These are phyloP conservation scores for Pontoporia blainvillei DNA, from an alignment of 2,113 vertebrate species.

Conservation along the genomic window DNA sequence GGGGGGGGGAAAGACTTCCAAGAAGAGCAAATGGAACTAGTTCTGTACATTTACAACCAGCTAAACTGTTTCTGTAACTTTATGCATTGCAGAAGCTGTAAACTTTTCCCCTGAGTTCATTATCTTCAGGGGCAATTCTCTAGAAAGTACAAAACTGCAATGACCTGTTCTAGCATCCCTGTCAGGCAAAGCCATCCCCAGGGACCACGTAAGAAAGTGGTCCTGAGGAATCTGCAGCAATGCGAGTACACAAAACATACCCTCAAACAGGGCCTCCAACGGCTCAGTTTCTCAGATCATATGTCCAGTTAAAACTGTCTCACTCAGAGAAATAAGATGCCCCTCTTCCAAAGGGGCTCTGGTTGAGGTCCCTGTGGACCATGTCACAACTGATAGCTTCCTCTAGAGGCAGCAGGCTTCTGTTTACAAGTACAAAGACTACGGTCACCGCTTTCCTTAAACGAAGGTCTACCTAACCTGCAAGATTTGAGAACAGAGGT, in stretches of 20 bases:
- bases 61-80: neutral
- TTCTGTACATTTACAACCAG: neutral
- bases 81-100: neutral
- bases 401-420: neutral
- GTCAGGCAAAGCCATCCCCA: neutral
- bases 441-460: neutral
- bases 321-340: neutral
- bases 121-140: neutral
- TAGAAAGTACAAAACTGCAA: neutral
- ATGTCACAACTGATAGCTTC: neutral
- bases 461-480: neutral
- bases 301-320: neutral
- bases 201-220: neutral
- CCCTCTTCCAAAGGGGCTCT: neutral
- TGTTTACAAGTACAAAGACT: neutral
- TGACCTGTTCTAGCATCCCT: neutral
- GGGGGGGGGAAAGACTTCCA: neutral
- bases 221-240: neutral
- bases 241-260: neutral
- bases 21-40: neutral
- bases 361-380: neutral
- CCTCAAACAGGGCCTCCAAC: neutral
- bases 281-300: neutral
- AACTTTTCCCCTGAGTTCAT: neutral
- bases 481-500: neutral